Evolutionary conservation across 1,140 invertebrate species (phyloP), one percentile per base, ranked within the genome.

Genomic region (Hormaphis cornu): DNA sequence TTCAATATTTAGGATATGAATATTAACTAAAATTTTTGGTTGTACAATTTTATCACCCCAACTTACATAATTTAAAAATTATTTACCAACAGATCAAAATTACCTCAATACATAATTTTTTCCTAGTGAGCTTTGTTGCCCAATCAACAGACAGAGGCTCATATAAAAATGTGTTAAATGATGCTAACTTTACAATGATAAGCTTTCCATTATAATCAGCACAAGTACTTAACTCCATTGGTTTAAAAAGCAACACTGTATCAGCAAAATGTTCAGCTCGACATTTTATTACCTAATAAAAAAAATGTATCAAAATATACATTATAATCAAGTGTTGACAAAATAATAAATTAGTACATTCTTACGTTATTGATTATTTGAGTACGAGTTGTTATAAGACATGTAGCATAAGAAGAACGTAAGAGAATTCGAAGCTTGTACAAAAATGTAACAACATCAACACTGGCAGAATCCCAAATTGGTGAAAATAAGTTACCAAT

Each of bases 141-240:
- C 58, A 61, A 61, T 61, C 58, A 22, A 61, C 24, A 20, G 40
- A 61, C 30, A 30, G 6, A 28, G 58, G 58, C 46, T 61, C 58
- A 20, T 61, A 61, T 61, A 61, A 61, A 61, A 61, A 46, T 1
- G 58, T 61, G 28, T 61, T 61, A 46, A 61, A 61, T 46, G 58
- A 61, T 1, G 58, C 58, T 30, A 61, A 46, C 46, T 61, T 61
- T 1, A 24, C 40, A 44, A 61, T 46, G 1, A 61, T 46, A 18
- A 61, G 58, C n/a, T 61, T 61, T 6, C 40, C 58, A 30, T 61
- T 61, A 61, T 61, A 61, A 28, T 61, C 58, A 1, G 24, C 26
- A 61, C 58, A 61, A 46, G 58, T 44, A 61, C 58, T 61, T 61
- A 61, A 40, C 20, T 61, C 58, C 40, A 61, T 61, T 44, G 58